Base-by-base conservation (phyloP, 2,888 invertebrate species). In the Pyrocoelia pectoralis region DNA sequence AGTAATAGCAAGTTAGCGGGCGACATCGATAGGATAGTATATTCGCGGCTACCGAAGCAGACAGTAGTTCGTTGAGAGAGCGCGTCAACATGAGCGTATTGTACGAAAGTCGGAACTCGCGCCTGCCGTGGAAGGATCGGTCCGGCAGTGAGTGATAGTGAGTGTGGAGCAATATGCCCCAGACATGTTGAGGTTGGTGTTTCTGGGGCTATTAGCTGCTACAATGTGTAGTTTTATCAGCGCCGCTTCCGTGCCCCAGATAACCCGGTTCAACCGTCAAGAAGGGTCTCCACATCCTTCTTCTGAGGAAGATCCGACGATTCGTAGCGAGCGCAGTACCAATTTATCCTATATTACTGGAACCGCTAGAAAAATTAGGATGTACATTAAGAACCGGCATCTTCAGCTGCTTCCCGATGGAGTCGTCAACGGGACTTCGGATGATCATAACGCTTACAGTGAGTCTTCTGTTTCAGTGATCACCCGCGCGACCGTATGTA, bases 341-440 rank as follows among this genome's bases (percentile, higher is more conserved):
- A 91, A 91, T 84, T 85, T 92, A 78, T 91, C 91, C 77, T 91
- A 91, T 83, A 88, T 92, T 80, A 89, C 90, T 74, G 92, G 92
- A 80, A 88, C 90, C 65, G 87, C 89, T 70, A 86, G 92, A 75
- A 92, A 91, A 79, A 92, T 93, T 77, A 91, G 91, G 84, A 87
- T 94, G 87, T 92, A 89, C 85, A 89, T 94, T 83, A 92, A 90
- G 84, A 90, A 93, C 84, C 87, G 89, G 74, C 90, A 91, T 81
- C 86, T 94, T 72, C 93, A 93, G 84, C 85, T 94, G 76, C 83
- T 92, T 83, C 91, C 91, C 73, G 92, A 93, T 84, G 93, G 93
- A 81, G 89, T 89, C 75, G 92, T 94, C 82, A 92, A 92, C 84
- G 93, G 93, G 74, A 92, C 92, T 79, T 87, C 86, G 79, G 89